These are phyloP conservation scores for Cisticola juncidis DNA, from an alignment of 2,113 vertebrate genomes.

Conservation along the genomic window DNA sequence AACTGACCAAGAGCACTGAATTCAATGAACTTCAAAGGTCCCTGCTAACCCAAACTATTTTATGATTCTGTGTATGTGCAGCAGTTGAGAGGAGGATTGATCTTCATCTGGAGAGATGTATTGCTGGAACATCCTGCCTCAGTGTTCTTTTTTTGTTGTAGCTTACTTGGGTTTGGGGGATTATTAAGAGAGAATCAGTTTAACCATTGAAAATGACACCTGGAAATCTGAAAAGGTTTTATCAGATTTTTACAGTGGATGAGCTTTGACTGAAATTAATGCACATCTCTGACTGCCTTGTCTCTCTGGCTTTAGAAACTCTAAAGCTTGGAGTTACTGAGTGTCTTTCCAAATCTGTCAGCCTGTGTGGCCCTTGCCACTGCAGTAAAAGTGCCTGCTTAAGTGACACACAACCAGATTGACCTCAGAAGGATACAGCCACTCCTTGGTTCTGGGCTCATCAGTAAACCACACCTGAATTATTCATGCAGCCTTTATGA, in stretches of 20 bases:
- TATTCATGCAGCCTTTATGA: conserved; percentile 33
- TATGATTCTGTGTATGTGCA: background rate
- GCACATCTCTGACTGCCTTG: background rate
- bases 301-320: background rate
- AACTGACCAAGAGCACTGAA: background rate
- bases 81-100: background rate
- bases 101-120: background rate
- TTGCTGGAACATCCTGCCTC: background rate
- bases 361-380: background rate
- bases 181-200: background rate
- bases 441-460: background rate
- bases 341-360: background rate
- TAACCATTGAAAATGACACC: background rate
- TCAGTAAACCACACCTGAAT: conserved; percentile 10
- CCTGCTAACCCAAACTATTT: background rate
- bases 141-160: background rate
- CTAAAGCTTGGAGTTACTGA: background rate
- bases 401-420: background rate
- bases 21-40: background rate
- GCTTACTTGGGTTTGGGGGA: background rate
- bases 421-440: background rate
- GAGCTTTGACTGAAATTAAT: background rate
- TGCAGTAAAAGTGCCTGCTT: background rate
- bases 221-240: background rate
- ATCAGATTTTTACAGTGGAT: background rate